Evolutionary conservation across 2,797 vertebrate species (phyloP), one percentile per base, ranked within the genome.

Genomic region (Mormyrus hasselquistii): DNA sequence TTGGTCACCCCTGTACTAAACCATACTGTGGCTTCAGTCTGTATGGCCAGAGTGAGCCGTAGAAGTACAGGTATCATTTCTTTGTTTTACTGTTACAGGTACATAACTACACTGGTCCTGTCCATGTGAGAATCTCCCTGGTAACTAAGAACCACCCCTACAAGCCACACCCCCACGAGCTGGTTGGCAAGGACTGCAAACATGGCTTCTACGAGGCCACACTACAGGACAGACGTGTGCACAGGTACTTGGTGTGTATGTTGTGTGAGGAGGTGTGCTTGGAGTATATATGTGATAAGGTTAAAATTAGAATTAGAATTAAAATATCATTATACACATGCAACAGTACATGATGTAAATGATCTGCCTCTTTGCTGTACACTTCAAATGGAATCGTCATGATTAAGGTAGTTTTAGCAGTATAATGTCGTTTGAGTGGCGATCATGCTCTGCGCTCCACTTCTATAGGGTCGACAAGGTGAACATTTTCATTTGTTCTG

Each of bases 181-280:
- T 99, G 84, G 98, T 99, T 9, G 98, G 98, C 29, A 98, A 97
- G 69, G 97, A 98, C 94, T 99, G 98, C 91, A 96, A 97, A 85
- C 97, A 99, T 0, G 98, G 98, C 19, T 98, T 96, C 94, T 99
- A 98, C 0, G 98, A 99, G 93, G 97, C 97, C 0, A 97, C 98
- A 90, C 95, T 99, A 91, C 96, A 96, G 59, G 96, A 97, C 0
- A 96, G 97, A 89, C 95, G 97, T 5, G 94, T 98, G 91, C 98
- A 98, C 96, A 98, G 98, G 98, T 98, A 89, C 1, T 65, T 83
- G 3, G 34, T 29, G 53, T 69, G 25, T 19, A 19, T 41, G 34
- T 16, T 82, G 38, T 22, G 41, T 47, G 41, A 82, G 41, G 34
- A 22, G 34, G 16, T 82, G 76, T 47, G 62, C 9, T 16, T 2